Evolutionary conservation across 2,888 invertebrate genomes (phyloP), one percentile per base, ranked within the genome.

Genomic region (Phyto melanocephala): DNA sequence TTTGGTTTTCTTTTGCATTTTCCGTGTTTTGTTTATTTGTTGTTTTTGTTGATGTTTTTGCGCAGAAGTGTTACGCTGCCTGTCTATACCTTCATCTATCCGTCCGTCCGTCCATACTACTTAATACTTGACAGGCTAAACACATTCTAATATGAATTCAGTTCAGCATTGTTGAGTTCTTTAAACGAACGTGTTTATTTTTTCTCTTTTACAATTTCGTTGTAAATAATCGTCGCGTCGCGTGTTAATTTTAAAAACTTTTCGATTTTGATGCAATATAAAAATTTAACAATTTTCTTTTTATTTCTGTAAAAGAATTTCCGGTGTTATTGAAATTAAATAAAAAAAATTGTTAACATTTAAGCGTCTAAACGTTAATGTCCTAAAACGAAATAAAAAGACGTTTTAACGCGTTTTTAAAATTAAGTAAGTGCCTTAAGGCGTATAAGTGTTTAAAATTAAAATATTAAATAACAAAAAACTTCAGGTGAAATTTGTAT

Each of bases 101-200:
- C 56, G 10, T 42, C n/a, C n/a, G 72, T 72, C 54, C n/a, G 63
- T 75, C 74, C 33, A 56, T 65, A 56, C 58, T 24, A 42, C 72
- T 42, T 74, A 52, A 71, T 71, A 70, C 65, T 60, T 60, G 75
- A 60, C 37, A 70, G 82, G 79, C 58, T 79, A 79, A 79, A 56
- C 71, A 71, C 1, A 80, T 74, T 80, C 20, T 60, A 5, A 35
- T 52, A 75, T 79, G 70, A 79, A 83, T 81, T 85, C 83, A 85
- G 85, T 85, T 84, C 81, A 83, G 72, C 81, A 82, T 85, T 84
- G 85, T 84, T 81, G 79, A 82, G 82, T 85, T 82, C 84, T 80
- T 79, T 74, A 79, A 81, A 65, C 82, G 84, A 82, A 84, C 85
- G 82, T 80, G 65, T 85, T 84, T 75, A 28, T 70, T 78, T 60